These are phyloP conservation scores for Dorcus parallelipipedus DNA, from an alignment of 2,888 invertebrate genomes.

Conservation along the genomic window DNA sequence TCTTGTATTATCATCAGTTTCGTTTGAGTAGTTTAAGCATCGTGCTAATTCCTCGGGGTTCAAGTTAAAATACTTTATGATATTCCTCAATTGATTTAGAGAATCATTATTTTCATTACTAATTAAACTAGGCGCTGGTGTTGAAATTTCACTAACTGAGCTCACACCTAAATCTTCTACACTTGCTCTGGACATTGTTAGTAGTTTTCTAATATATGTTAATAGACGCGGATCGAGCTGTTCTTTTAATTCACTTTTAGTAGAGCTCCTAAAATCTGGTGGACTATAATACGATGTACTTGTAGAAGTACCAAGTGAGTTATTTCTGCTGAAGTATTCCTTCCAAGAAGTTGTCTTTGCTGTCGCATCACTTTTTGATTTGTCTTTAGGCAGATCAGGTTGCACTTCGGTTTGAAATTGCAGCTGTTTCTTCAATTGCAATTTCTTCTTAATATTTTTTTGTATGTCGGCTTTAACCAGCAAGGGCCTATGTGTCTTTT, in stretches of 20 bases:
- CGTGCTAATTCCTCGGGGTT: conserved; percentile 28
- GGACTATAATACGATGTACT: conserved; percentile 47
- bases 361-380: conserved; percentile 2
- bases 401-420: conserved; percentile 9
- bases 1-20: neutral
- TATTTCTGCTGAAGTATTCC: conserved; percentile 39
- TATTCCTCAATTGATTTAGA: conserved; percentile 20
- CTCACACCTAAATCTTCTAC: conserved; percentile 51
- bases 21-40: conserved; percentile 27
- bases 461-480: conserved; percentile 1
- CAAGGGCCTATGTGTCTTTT: conserved; percentile 11
- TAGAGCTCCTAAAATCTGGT: conserved; percentile 32
- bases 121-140: conserved; percentile 51
- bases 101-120: conserved; percentile 45
- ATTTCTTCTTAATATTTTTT: conserved; percentile 4
- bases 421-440: neutral
- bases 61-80: conserved; percentile 33
- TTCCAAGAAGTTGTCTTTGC: conserved; percentile 31
- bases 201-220: conserved; percentile 51
- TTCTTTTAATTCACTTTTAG: neutral
- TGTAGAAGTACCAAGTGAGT: conserved; percentile 24
- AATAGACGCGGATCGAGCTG: conserved; percentile 44
- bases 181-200: conserved; percentile 52
- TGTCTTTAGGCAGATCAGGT: conserved; percentile 3
- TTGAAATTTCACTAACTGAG: conserved; percentile 49